Percentiles rank a stretch among this genome's conserved stretches.
Evolutionary conservation across 2,888 invertebrate species (phyloP).

Genomic region (Rugalucina vietnamica): DNA sequence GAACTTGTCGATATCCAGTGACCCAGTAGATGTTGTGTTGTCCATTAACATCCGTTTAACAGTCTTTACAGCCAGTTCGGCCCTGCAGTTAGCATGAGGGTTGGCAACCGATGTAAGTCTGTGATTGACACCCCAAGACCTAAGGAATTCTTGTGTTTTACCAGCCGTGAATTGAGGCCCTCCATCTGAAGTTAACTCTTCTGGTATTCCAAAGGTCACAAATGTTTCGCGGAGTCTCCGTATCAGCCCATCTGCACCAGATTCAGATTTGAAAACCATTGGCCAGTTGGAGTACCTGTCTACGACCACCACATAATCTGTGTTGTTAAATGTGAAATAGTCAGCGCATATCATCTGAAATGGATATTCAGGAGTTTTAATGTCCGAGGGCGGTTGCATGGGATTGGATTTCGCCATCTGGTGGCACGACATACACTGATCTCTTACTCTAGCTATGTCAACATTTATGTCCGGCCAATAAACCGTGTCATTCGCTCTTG

Average conservation of each 20-base stretch:
- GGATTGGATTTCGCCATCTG: slow-evolving; percentile 26
- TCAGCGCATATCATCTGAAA: slow-evolving; percentile 55
- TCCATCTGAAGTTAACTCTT: slow-evolving; percentile 58
- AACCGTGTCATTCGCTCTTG: slow-evolving; percentile 50
- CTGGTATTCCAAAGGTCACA: slow-evolving; percentile 63
- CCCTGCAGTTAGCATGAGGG: slow-evolving; percentile 55
- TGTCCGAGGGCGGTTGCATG: slow-evolving; percentile 14
- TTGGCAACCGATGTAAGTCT: slow-evolving; percentile 32
- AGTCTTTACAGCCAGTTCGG: slow-evolving; percentile 51
- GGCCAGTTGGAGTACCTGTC: slow-evolving; percentile 52
- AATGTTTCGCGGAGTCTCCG: slow-evolving; percentile 46
- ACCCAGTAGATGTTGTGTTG: slow-evolving; percentile 49
- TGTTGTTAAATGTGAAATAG: slow-evolving; percentile 44
- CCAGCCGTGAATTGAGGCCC: slow-evolving; percentile 52
- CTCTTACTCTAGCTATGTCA: slow-evolving; percentile 47
- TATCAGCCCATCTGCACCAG: slow-evolving; percentile 49
- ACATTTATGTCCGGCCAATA: slow-evolving; percentile 53
- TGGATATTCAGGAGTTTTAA: slow-evolving; percentile 29
- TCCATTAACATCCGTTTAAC: slow-evolving; percentile 52
- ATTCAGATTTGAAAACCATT: slow-evolving; percentile 46
- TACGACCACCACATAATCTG: slow-evolving; percentile 50
- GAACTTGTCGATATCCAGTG: slow-evolving; percentile 25
- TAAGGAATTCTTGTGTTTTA: slow-evolving; percentile 42
- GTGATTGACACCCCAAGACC: slow-evolving; percentile 45
- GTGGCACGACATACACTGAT: slow-evolving; percentile 31